Evolutionary conservation across 2,113 vertebrate species (phyloP).

Genomic region (Caracal caracal): DNA sequence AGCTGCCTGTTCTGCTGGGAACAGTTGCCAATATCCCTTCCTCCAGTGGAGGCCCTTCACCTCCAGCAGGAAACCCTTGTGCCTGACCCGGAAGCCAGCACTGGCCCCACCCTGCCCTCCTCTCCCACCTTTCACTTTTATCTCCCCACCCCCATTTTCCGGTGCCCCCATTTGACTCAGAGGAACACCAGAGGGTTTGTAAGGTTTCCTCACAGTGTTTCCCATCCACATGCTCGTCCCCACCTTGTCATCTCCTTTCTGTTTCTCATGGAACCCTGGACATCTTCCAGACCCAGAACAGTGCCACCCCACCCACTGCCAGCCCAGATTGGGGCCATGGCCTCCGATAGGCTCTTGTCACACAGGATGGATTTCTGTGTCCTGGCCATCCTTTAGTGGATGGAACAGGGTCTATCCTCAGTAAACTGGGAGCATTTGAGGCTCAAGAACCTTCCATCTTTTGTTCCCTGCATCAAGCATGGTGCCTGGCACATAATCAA

Average conservation of each 20-base stretch:
- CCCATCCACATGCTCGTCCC: not conserved
- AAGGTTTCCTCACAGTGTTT: rapidly evolving
- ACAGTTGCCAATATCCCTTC: not conserved
- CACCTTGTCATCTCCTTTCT: not conserved
- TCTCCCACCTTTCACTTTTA: not conserved
- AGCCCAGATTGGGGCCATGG: not conserved
- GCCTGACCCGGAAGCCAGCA: not conserved
- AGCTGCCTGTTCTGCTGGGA: not conserved
- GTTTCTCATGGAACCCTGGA: not conserved
- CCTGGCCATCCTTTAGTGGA: rapidly evolving
- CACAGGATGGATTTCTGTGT: not conserved
- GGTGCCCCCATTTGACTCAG: too few species aligned
- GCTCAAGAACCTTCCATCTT: not conserved
- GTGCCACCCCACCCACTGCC: not conserved
- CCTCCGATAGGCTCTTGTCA: not conserved
- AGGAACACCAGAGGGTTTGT: not conserved
- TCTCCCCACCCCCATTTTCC: not conserved
- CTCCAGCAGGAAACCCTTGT: not conserved
- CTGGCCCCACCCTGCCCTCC: not conserved
- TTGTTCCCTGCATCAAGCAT: not conserved
- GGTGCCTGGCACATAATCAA: not conserved
- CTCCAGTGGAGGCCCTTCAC: not conserved
- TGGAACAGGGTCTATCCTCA: not conserved
- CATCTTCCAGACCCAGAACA: not conserved
- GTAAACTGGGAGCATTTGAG: not conserved